Evolutionary conservation across 2,888 invertebrate genomes (phyloP), one percentile per base, ranked within the genome.

Genomic region (Cabera pusaria): DNA sequence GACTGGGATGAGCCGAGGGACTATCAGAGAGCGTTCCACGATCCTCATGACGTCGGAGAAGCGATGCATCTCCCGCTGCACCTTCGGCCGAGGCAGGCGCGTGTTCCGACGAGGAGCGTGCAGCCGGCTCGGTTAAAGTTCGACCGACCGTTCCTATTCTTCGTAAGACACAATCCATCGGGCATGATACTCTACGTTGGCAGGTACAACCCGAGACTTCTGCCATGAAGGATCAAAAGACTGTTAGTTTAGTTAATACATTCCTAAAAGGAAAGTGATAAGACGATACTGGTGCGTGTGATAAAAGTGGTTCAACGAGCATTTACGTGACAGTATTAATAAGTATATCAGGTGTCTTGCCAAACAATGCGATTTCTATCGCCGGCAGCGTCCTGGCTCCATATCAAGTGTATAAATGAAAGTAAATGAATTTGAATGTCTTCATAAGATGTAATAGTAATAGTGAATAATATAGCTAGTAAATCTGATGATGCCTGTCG

Each of bases 101-200:
- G 94, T 16, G 77, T 93, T 6, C 94, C 94, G 0, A 93, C 95
- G 28, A 90, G 91, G 38, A 93, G 92, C 27, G 72, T 89, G 85
- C 85, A 88, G 49, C 73, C 87, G 39, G 95, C 94, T 2, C 90
- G 96, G 66, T 88, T 97, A 65, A 93, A 95, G 59, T 94, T 96
- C 69, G 96, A 97, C 62, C 91, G 96, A 65, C 97, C 97, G 0
- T 97, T 97, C 90, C 87, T 97, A 11, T 97, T 95, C 76, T 94
- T 96, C 58, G 95, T 97, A 6, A 91, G 97, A 65, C 97, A 97
- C 77, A 97, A 97, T 77, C 97, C 96, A 1, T 94, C 96, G n/a
- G 97, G 97, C 44, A 92, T 97, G 87, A 95, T 97, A 62, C 85
- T 97, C 31, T 95, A 95, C 72, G 95, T 96, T 90, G 97, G 97